Percentiles rank a stretch among this genome's conserved stretches.
phyloP scores from a whole-genome alignment of 2,113 vertebrate genomes.

The Etia nguti region DNA sequence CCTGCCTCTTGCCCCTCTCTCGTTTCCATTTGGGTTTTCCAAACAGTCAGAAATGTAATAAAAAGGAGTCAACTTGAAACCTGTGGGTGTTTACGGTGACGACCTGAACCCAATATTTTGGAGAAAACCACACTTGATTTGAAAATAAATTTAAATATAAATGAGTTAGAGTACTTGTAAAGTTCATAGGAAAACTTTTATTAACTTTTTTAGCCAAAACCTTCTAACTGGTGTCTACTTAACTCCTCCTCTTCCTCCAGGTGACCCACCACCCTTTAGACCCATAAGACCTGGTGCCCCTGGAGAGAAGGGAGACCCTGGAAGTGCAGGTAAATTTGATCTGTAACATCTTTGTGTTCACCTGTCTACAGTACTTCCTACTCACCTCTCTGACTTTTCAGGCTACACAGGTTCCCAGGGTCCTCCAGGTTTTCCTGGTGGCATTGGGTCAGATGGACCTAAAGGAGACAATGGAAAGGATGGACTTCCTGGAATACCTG shows the following conservation, averaged over 20 bases:
- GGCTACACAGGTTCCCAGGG: slow-evolving; percentile 40
- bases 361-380: not conserved
- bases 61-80: not conserved
- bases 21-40: not conserved
- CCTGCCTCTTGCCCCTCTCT: not conserved
- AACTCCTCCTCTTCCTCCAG: slow-evolving; percentile 19
- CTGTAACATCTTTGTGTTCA: not conserved
- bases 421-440: slow-evolving; percentile 40
- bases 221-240: not conserved
- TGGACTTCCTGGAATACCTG: slow-evolving; percentile 33
- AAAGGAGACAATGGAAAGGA: slow-evolving; percentile 62
- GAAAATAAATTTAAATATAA: not conserved
- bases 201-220: not conserved
- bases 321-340: slow-evolving; percentile 47
- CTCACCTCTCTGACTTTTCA: not conserved
- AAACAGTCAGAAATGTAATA: not conserved
- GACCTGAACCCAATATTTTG: not conserved
- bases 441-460: slow-evolving; percentile 46
- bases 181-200: not conserved
- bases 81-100: not conserved
- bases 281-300: slow-evolving; percentile 33
- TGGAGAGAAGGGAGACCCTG: slow-evolving; percentile 59
- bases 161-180: not conserved
- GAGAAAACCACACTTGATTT: not conserved
- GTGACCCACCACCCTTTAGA: slow-evolving; percentile 46